Conservation (phyloP, 2,888 invertebrate genomes). For the Xanthorhoe designata region DNA sequence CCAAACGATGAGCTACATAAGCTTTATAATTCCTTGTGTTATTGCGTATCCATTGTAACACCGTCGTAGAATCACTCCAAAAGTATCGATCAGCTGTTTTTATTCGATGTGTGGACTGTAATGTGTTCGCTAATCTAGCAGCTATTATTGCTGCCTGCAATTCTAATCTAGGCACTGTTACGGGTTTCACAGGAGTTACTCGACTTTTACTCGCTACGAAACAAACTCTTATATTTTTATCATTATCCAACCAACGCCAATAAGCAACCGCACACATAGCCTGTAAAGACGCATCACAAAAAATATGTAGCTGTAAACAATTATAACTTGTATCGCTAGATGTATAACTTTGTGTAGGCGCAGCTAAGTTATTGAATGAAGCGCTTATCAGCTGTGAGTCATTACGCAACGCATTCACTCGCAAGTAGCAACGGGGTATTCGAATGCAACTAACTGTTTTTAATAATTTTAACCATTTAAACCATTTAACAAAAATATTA, state of each 20-base stretch:
- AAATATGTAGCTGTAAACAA: background rate
- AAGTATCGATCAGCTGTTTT: background rate
- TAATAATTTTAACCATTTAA: too few relatives aligned
- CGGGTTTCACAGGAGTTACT: background rate
- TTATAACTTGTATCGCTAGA: background rate
- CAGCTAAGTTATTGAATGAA: too few relatives aligned
- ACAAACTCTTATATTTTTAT: background rate
- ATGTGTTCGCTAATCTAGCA: background rate
- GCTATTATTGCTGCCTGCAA: background rate
- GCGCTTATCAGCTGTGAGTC: too few relatives aligned
- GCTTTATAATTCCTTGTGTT: background rate
- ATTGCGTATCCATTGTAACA: background rate
- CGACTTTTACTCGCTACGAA: background rate
- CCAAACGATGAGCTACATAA: background rate
- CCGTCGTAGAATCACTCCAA: conserved; percentile 4
- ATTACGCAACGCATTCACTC: too few relatives aligned
- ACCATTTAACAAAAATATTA: too few relatives aligned
- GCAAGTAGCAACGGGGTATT: too few relatives aligned
- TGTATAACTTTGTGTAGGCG: too few relatives aligned
- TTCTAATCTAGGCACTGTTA: background rate
- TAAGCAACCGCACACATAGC: background rate
- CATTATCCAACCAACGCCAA: background rate
- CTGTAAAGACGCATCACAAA: background rate
- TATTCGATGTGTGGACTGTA: background rate
- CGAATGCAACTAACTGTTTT: too few relatives aligned